Evolutionary conservation across 2,888 invertebrate genomes (phyloP).

Genomic region (Cheilosia pagana): DNA sequence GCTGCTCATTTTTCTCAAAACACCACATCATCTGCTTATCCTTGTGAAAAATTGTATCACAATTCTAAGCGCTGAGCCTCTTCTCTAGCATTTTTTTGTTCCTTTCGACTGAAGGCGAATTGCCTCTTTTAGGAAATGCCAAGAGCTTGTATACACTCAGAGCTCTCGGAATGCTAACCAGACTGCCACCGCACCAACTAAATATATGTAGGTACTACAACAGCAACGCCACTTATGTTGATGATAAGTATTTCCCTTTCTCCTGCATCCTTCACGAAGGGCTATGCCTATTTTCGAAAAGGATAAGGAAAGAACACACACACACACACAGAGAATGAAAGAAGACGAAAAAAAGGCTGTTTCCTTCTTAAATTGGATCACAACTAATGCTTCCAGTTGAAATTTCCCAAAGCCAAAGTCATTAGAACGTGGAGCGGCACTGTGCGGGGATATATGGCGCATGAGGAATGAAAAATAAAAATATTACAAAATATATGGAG

Average conservation of each 20-base stretch:
- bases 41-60: constrained; percentile 41
- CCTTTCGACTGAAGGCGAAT: constrained; percentile 38
- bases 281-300: constrained; percentile 3
- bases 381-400: constrained; percentile 70
- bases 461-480: constrained; percentile 14
- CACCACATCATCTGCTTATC: constrained; percentile 46
- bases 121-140: constrained; percentile 32
- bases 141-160: constrained; percentile 50
- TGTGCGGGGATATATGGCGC: not conserved
- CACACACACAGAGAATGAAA: no score
- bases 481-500: not conserved
- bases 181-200: constrained; percentile 10
- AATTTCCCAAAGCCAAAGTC: constrained; percentile 70
- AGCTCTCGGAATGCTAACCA: constrained; percentile 53
- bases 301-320: constrained; percentile 25
- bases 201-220: no score
- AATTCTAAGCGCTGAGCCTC: constrained; percentile 28
- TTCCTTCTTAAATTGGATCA: constrained; percentile 72
- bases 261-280: constrained; percentile 25
- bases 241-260: constrained; percentile 62
- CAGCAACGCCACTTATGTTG: constrained; percentile 64
- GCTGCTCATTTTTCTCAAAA: constrained; percentile 44
- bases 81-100: constrained; percentile 4
- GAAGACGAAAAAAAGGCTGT: constrained; percentile 21
- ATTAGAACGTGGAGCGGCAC: constrained; percentile 43